Conservation (phyloP, 2,888 invertebrate genomes). For the Papilio demoleus region DNA sequence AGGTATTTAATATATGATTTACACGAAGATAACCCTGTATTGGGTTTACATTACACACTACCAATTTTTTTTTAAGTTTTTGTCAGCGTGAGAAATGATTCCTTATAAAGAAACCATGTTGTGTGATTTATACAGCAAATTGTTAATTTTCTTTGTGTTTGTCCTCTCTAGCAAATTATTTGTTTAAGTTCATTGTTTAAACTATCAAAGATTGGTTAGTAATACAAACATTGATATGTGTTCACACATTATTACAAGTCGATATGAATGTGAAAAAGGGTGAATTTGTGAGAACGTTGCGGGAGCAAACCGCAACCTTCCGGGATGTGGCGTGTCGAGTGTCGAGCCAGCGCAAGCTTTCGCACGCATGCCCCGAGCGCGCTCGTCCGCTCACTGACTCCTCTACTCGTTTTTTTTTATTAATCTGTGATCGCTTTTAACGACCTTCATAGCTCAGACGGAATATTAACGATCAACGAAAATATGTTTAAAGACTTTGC, state of each 20-base stretch:
- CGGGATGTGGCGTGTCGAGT: slow-evolving; percentile 82
- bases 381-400: slow-evolving; percentile 63
- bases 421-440: slow-evolving; percentile 32
- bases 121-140: neutral
- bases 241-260: slow-evolving; percentile 6
- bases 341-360: slow-evolving; percentile 65
- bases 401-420: slow-evolving; percentile 53
- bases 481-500: slow-evolving; percentile 10
- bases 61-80: neutral
- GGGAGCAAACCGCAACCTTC: slow-evolving; percentile 64
- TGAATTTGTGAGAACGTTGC: slow-evolving; percentile 53
- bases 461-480: slow-evolving; percentile 23
- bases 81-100: neutral
- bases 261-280: slow-evolving; percentile 65
- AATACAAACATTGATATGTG: neutral
- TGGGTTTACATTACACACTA: no score
- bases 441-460: slow-evolving; percentile 27
- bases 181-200: neutral
- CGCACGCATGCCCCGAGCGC: slow-evolving; percentile 71
- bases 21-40: no score
- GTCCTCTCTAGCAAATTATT: neutral
- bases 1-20: no score
- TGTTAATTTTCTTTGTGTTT: neutral
- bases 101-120: neutral
- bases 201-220: neutral